Base-by-base conservation (phyloP, 2,113 vertebrate species). In the Theristicus caerulescens region DNA sequence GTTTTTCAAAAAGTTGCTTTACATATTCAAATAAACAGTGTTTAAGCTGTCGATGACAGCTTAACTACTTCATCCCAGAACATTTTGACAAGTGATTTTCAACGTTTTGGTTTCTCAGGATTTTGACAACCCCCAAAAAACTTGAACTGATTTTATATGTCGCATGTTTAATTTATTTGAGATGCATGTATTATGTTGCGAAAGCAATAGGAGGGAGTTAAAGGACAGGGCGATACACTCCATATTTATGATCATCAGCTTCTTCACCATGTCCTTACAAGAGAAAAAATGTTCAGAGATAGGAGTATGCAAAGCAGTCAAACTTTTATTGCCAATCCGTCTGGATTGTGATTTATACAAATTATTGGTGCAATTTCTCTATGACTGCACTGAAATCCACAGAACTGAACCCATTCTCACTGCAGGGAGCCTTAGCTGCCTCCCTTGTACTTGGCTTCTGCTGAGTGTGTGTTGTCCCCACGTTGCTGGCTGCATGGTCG, bases 11-110 rank as follows among this genome's bases (percentile, higher is more conserved):
- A 93, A 76, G 57, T 93, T 91, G 74, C 51, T 95, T 97, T 91
- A 81, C 89, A 94, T 95, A 93, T 95, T 96, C 82, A 96, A 96
- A 96, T 87, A 95, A 94, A 91, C 77, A 94, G 85, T 94, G 77
- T 86, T 96, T 96, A 92, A 97, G 79, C 93, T 96, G 90, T 92
- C 3, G 57, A 74, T 96, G 94, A 96, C 96, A 97, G 93, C 95
- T 97, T 96, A 96, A 94, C 84, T 90, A 59, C 93, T 96, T 97
- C 87, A 57, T 90, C 54, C 86, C 81, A 85, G 93, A 94, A 94
- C 66, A 1, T 97, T 97, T 97, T 97, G 94, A 97, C 92, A 97
- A 96, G 70, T 74, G 73, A 81, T 93, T 95, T 95, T 91, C 80
- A 92, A 61, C 31, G 4, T 96, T 92, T 87, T 91, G 82, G 49